Conservation (phyloP, 2,797 vertebrate species). For the Euthynnus affinis region DNA sequence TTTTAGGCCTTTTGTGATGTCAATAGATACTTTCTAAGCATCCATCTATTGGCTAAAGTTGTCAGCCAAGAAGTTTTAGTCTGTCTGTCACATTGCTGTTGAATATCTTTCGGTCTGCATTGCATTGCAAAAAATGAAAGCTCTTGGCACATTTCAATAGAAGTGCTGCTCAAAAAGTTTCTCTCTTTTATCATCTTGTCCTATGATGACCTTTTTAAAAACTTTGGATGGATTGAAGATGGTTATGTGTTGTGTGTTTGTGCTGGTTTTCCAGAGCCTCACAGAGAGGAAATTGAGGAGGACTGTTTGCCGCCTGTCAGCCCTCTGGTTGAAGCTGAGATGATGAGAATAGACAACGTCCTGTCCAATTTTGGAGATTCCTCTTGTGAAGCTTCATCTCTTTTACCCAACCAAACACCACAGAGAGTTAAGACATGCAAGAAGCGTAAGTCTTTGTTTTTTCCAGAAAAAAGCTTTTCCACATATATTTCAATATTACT, state of each 20-base stretch:
- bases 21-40: too few species aligned
- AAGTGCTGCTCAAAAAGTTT: neutral
- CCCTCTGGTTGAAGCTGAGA: conserved; percentile 76
- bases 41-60: too few species aligned
- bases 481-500: neutral
- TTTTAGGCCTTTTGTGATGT: too few species aligned
- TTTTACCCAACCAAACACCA: conserved; percentile 52
- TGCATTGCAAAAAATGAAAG: neutral
- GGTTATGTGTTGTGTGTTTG: neutral
- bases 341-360: conserved; percentile 78
- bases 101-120: neutral
- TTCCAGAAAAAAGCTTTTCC: neutral
- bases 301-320: conserved; percentile 58
- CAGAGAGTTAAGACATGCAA: conserved; percentile 58
- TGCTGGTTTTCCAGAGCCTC: conserved; percentile 47
- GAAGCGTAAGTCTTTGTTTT: conserved; percentile 68
- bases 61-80: too few species aligned
- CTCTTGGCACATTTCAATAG: neutral
- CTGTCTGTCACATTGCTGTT: neutral
- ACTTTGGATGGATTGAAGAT: neutral
- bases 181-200: neutral
- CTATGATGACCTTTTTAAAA: neutral
- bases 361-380: conserved; percentile 73
- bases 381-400: conserved; percentile 37
- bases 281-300: conserved; percentile 1